Percentiles rank a stretch among this genome's conserved stretches.
Evolutionary conservation across 2,113 vertebrate species (phyloP).

Genomic region (Embiotoca jacksoni): DNA sequence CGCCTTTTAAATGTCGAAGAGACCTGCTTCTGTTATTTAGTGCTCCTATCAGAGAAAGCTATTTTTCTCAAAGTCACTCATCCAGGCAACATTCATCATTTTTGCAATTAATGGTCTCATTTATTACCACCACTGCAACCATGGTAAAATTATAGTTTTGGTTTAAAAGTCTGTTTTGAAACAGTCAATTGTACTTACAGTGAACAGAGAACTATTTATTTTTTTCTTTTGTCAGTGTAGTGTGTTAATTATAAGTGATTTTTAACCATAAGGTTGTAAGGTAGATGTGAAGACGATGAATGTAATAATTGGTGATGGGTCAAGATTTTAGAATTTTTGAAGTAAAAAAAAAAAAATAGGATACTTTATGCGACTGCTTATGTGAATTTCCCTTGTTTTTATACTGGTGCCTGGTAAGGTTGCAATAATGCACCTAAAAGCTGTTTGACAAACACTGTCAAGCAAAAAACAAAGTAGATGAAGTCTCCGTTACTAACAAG

Average conservation of each 20-base stretch:
- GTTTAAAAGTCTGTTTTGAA: slow-evolving; percentile 7
- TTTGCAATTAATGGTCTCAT: slow-evolving; percentile 35
- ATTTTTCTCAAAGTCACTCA: slow-evolving; percentile 40
- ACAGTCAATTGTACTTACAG: slow-evolving; percentile 2
- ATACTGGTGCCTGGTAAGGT: too few relatives aligned
- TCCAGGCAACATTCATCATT: slow-evolving; percentile 45
- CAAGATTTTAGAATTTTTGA: too few relatives aligned
- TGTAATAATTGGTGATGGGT: too few relatives aligned
- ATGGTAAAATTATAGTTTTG: slow-evolving; percentile 9
- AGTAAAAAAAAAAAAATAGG: too few relatives aligned
- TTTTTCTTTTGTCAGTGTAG: neutral
- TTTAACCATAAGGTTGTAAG: neutral
- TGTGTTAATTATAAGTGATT: slow-evolving; percentile 3
- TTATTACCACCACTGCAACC: slow-evolving; percentile 22
- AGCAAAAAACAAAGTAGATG: too few relatives aligned
- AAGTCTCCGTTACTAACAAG: too few relatives aligned
- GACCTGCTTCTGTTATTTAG: slow-evolving; percentile 44
- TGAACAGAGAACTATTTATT: neutral
- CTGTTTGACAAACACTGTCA: too few relatives aligned
- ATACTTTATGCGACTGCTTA: too few relatives aligned
- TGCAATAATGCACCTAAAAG: too few relatives aligned
- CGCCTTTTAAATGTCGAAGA: slow-evolving; percentile 57
- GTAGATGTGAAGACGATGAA: neutral
- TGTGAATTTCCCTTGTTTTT: too few relatives aligned
- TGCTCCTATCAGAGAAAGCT: slow-evolving; percentile 22